A percentile compares a stretch with the other conserved stretches of the same genome.
Evolutionary conservation across 2,888 invertebrate species (phyloP).

Genomic region (Tipula vernalis): DNA sequence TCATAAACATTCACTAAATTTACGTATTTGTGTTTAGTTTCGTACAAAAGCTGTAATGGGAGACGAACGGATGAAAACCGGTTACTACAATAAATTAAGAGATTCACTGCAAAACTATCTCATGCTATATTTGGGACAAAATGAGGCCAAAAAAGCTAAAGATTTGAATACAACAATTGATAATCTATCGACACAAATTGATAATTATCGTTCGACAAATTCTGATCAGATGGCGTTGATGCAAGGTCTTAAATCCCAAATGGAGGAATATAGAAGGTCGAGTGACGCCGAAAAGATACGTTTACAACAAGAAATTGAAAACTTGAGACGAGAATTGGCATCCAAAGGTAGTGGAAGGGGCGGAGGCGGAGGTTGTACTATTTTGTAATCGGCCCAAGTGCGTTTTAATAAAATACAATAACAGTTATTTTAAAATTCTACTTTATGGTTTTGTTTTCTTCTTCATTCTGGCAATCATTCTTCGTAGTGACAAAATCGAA

Average conservation of each 20-base stretch:
- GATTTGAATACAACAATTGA: constrained; percentile 7
- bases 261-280: neutral
- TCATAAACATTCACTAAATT: neutral
- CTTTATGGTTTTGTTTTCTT: too few relatives aligned
- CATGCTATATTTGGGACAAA: constrained; percentile 5
- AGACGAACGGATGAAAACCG: neutral
- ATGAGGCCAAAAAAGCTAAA: neutral
- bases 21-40: neutral
- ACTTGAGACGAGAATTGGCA: neutral
- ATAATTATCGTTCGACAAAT: neutral
- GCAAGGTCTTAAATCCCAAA: neutral
- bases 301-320: neutral
- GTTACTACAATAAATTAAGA: neutral
- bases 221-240: neutral
- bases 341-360: neutral
- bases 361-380: too few relatives aligned
- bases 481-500: too few relatives aligned
- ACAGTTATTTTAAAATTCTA: too few relatives aligned
- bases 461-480: too few relatives aligned
- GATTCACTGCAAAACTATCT: neutral
- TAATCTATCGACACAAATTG: neutral
- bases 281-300: neutral
- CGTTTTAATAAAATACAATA: too few relatives aligned
- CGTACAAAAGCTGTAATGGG: neutral
- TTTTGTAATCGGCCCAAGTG: too few relatives aligned